Evolutionary conservation across 30 jellyfish, hydroid and myxozoan species (phyloP), one percentile per base, ranked within the genome.

Genomic region (Hydractinia symbiolongicarpus): DNA sequence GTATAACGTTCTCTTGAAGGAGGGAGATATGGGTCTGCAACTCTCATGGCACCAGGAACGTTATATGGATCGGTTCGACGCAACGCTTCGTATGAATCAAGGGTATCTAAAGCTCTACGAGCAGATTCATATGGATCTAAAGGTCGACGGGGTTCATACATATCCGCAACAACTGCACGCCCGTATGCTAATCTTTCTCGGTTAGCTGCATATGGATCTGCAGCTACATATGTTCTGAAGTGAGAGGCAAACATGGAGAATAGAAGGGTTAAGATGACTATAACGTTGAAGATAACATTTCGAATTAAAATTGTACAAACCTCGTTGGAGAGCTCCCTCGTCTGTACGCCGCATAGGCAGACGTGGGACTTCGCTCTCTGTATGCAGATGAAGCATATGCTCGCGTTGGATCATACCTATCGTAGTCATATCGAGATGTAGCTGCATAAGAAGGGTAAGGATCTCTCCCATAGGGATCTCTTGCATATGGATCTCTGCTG

Each of bases 381-480:
- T 71, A 71, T 4, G 60, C 54, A 53, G 17, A 20, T n/a, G 30
- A 20, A 6, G 79, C 81, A 61, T 83, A 68, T 71, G 90, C 90
- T 7, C 89, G 57, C n/a, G 94, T 49, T 53, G 79, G 80, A n/a
- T 88, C 91, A 53, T 89, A 94, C 54, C 94, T 79, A 71, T 85
- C 61, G 50, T 86, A 86, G 10, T 66, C 76, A 30, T 30, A 30
- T 52, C 79, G 79, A 53, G 86, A 60, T 54, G 70, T 49, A 11
- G 83, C 84, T 21, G 64, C 87, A 9, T 81, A 30, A 49, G 83
- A 53, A 58, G 64, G 6, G 82, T 79, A 79, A 50, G 83, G 83
- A 53, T 80, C 88, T 80, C 88, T 80, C 1, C 10, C 88, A 69
- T 87, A 87, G 62, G 90, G 86, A 83, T 88, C 96, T 61, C 94